Percentiles rank a stretch among this genome's conserved stretches.
These are phyloP conservation scores for Axinella damicornis DNA, from an alignment of 37 sponge, comb jelly and placozoan genomes.

Conservation along the genomic window DNA sequence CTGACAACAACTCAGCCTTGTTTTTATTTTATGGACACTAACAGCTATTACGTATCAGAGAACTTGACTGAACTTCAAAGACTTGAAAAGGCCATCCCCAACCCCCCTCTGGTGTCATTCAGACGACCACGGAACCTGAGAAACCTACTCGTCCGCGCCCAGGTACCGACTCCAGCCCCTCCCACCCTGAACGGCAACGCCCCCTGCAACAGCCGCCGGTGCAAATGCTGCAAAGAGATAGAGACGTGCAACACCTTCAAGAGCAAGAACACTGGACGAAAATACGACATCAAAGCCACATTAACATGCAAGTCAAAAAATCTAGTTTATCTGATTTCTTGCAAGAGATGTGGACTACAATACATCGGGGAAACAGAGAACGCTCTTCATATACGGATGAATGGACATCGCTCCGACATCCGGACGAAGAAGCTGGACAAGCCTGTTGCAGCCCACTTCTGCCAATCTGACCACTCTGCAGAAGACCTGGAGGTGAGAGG, in stretches of 20 bases:
- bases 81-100: no score
- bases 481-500: not conserved
- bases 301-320: not conserved
- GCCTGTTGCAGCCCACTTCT: conserved; percentile 17
- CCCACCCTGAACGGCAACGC: no score
- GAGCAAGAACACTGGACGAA: not conserved
- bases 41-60: no score
- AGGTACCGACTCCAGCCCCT: no score
- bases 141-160: no score
- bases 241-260: not conserved
- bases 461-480: not conserved
- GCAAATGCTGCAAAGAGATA: not conserved
- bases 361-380: conserved; percentile 18
- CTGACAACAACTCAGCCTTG: no score
- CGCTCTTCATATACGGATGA: conserved; percentile 1
- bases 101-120: not conserved
- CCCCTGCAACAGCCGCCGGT: not conserved
- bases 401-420: conserved; percentile 7
- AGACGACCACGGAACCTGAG: not conserved
- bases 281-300: not conserved
- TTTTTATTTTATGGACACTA: no score
- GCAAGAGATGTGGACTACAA: conserved; percentile 9
- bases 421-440: not conserved
- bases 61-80: no score
- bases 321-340: conserved; percentile 16